Evolutionary conservation across 2,113 vertebrate genomes (phyloP), one percentile per base, ranked within the genome.

Genomic region (Notiomystis cincta): DNA sequence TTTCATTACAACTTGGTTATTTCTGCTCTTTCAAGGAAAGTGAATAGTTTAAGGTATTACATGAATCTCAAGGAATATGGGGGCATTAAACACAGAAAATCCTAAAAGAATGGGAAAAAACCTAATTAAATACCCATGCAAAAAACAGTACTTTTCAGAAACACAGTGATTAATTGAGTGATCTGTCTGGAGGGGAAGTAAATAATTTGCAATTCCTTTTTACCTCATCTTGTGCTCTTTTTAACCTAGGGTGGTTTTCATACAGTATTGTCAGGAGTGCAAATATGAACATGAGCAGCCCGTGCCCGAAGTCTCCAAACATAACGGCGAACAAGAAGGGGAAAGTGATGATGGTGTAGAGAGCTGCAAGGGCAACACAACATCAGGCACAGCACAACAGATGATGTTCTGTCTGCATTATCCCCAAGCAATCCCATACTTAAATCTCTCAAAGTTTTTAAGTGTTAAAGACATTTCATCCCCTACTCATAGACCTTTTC

Each of bases 301-400:
- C 99, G 5, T 99, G 99, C 24, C 99, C 99, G 3, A 99, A 96
- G 97, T 99, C 99, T 67, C 99, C 99, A 45, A 99, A 99, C 99
- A 99, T 99, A 84, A 99, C 98, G 0, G 99, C 99, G 12, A 99
- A 99, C 89, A 99, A 82, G 93, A 99, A 99, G 4, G 99, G 99
- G 82, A 99, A 99, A 2, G 99, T 99, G 97, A 99, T 98, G 97
- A 99, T 98, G 95, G 99, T 99, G 42, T 99, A 99, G 38, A 99
- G 99, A 94, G 99, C 99, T 99, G 97, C 16, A 56, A 88, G 60
- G 60, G 78, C 72, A 93, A 62, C 47, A 25, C 3, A 20, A 73
- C 1, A 33, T 15, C 72, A 93, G 61, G 24, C 35, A 23, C 20
- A 69, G 47, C 71, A 65, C 58, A 47, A 35, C 2, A 53, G 10